Base-by-base conservation (phyloP, 2,888 invertebrate species). In the Leptopterna dolabrata region DNA sequence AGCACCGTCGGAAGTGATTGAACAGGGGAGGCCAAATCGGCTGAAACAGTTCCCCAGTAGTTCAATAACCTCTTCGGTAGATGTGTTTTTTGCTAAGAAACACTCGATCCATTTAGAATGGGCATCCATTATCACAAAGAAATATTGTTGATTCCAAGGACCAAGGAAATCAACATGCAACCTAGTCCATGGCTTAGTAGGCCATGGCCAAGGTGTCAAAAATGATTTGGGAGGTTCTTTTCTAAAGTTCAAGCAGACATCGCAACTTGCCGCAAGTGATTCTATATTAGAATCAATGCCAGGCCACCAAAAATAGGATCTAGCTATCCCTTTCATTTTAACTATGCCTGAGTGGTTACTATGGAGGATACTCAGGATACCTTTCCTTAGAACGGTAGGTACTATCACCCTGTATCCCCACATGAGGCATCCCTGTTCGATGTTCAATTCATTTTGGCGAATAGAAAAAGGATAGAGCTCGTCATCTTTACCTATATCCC, bases 281-380 rank as follows among this genome's bases (percentile, higher is more conserved):
- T 63, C 43, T 43, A 43, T 43, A 43, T 11, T 9, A 43, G 11
- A 11, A 11, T 43, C 43, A 11, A 43, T 43, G 43, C 43, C 11
- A 43, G 43, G 43, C 43, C 43, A 63, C 24, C 63, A 63, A 63
- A 63, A 63, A n/a, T 71, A 71, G 24, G 29, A 71, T 11, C 27
- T 6, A 11, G 71, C 71, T 7, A 71, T 71, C 2, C 71, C 16
- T 89, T n/a, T n/a, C n/a, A n/a, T n/a, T n/a, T n/a, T n/a, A n/a
- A n/a, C n/a, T n/a, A n/a, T n/a, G n/a, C n/a, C 89, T 19, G 89
- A 45, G 73, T 90, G 90, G 0, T 70, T 85, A 1, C 41, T 24
- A 11, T 88, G 86, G 9, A 88, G 43, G 55, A 81, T 29, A 45
- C 76, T n/a, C 7, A 88, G 45, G 45, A 88, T 71, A n/a, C 27